Base-by-base conservation (phyloP, 2,888 invertebrate genomes). In the Entomobrya multifasciata region DNA sequence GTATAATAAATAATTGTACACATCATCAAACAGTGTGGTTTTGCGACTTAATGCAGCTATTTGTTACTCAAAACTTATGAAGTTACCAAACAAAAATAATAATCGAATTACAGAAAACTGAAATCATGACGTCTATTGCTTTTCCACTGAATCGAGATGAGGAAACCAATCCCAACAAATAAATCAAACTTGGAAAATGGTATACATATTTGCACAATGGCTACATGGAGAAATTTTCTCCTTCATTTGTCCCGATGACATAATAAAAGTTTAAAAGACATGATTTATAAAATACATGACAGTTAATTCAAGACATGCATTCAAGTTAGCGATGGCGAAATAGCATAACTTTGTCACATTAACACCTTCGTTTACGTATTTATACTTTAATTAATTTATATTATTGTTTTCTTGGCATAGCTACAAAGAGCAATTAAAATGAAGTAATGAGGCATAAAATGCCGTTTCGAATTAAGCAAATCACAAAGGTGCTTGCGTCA, bases 361-460 rank as follows among this genome's bases (percentile, higher is more conserved):
- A 11, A 17, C 52, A n/a, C 3, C 36, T 36, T 36, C 1, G 1
- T n/a, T 62, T 62, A 15, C 17, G n/a, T 62, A 62, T 62, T 62
- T 30, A 62, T 36, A 36, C 17, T 62, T 60, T 22, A n/a, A 10
- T 17, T 62, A 17, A 17, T 17, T 11, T 36, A 62, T 62, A 27
- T 27, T 36, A 62, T 20, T 10, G n/a, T 62, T 62, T 67, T 41
- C 41, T 67, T 67, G 67, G 41, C 41, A 5, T 44, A 17, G 22
- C 67, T 44, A 67, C 67, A 67, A 67, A 41, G 67, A 22, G 67
- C 44, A 67, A 67, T 67, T 67, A 67, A 67, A 36, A 67, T 67
- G 67, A 44, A 44, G 67, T 41, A 67, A 67, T 44, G 44, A 22
- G 44, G 17, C 41, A 67, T 67, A 67, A 67, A 67, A 11, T 67